Percentiles rank a stretch among this genome's conserved stretches.
Evolutionary conservation across 92 coral and sea anemone genomes (phyloP).

Genomic region (Porites cylindrica): DNA sequence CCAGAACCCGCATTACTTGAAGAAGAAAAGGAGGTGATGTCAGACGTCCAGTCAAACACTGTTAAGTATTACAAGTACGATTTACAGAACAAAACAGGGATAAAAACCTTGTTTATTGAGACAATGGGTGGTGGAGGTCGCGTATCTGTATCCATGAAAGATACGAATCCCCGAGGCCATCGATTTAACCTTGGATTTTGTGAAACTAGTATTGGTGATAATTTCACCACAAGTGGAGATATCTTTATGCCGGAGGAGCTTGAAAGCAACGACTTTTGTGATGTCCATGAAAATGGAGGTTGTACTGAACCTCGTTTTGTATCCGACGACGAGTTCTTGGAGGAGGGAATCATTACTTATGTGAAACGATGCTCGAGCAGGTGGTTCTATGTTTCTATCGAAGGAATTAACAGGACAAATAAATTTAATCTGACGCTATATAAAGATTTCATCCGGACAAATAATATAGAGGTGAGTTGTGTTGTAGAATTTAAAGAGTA

Average conservation of each 20-base stretch:
- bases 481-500: too few species aligned
- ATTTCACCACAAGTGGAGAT: background rate
- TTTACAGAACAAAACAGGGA: constrained; percentile 15
- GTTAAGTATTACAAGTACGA: constrained; percentile 67
- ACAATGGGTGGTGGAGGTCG: constrained; percentile 42
- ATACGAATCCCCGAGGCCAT: constrained; percentile 63
- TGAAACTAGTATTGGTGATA: background rate
- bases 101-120: constrained; percentile 38
- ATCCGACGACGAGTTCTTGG: background rate
- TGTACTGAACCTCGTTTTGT: constrained; percentile 11
- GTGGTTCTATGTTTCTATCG: constrained; percentile 64
- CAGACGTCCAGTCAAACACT: constrained; percentile 29
- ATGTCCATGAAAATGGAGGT: constrained; percentile 38
- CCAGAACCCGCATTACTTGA: constrained; percentile 76
- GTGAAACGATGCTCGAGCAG: constrained; percentile 49
- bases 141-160: constrained; percentile 38
- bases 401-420: constrained; percentile 57
- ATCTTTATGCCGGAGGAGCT: constrained; percentile 25
- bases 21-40: constrained; percentile 16
- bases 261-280: constrained; percentile 39
- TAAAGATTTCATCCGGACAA: constrained; percentile 33
- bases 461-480: too few species aligned
- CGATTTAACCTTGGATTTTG: constrained; percentile 52
- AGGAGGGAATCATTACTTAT: constrained; percentile 27
- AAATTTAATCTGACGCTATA: constrained; percentile 67